Base-by-base conservation (phyloP, 2,888 invertebrate species). In the Folsomia manolachei region DNA sequence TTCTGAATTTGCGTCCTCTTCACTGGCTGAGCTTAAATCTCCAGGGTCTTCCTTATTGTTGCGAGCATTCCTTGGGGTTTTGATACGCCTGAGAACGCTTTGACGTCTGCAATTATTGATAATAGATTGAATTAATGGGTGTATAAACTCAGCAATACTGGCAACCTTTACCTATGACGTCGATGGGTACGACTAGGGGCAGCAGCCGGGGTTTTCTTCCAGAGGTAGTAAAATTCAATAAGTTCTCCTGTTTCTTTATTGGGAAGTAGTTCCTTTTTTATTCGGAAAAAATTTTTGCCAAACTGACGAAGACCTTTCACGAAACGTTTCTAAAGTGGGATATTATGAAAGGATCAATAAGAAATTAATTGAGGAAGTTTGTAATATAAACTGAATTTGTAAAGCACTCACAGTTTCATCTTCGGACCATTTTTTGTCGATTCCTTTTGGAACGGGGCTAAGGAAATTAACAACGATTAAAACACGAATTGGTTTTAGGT, bases 201-300 rank as follows among this genome's bases (percentile, higher is more conserved):
- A 76, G 98, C 98, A 82, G 95, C 95, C 23, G 97, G 95, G 53
- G 97, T 97, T 87, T 98, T 99, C 87, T 99, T 99, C 99, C 99
- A 99, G 83, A 97, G 88, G 86, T 99, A 99, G 86, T 99, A 99
- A 87, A 95, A 99, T 85, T 97, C 97, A 70, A 99, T 97, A 83
- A 99, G 86, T 84, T 99, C 97, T 71, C 95, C 91, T 82, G 97
- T 97, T 83, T 97, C 96, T 87, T 97, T 95, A 84, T 97, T 95
- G 71, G 97, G 95, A 81, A 99, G 87, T 81, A 97, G 87, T 85
- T 99, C 98, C 85, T 97, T 97, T 82, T 92, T 89, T 82, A 99
- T 99, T 83, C 95, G 91, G 86, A 96, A 96, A 87, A 99, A 99
- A 86, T 99, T 98, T 87, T 99, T 99, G 81, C 99, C 99, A 86